Evolutionary conservation across 1,140 invertebrate genomes (phyloP).

Genomic region (Drosophila virilis): DNA sequence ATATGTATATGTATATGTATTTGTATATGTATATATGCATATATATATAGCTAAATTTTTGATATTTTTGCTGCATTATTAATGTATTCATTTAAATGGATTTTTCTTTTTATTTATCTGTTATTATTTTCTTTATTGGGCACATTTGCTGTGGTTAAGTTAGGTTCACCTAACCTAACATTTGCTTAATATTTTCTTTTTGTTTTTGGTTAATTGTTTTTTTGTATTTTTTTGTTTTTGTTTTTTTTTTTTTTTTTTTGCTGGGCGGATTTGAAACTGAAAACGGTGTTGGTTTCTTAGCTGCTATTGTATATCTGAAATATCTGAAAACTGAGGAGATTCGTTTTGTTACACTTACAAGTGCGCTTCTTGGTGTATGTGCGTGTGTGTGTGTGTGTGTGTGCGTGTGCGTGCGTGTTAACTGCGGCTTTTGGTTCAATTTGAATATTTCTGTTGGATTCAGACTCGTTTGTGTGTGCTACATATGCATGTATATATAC

Average conservation of each 20-base stretch:
- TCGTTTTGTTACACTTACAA: background rate
- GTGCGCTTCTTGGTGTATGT: background rate
- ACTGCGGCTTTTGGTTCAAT: slow-evolving; percentile 18
- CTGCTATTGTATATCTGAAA: slow-evolving; percentile 17
- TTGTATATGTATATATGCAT: slow-evolving; percentile 40
- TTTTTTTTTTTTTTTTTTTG: slow-evolving; percentile 18
- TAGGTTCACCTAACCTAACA: background rate
- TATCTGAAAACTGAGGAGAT: slow-evolving; percentile 35
- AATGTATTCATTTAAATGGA: slow-evolving; percentile 20
- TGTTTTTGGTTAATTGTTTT: slow-evolving; percentile 18
- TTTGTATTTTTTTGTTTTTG: slow-evolving; percentile 3
- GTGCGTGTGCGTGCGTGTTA: slow-evolving; percentile 17
- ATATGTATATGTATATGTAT: slow-evolving; percentile 37
- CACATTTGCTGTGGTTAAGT: slow-evolving; percentile 10
- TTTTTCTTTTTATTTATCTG: slow-evolving; percentile 1
- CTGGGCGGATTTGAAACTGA: slow-evolving; percentile 65
- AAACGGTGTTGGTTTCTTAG: slow-evolving; percentile 44
- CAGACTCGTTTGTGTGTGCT: slow-evolving; percentile 8
- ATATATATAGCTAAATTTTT: slow-evolving; percentile 49
- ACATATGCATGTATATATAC: background rate
- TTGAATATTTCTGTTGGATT: slow-evolving; percentile 5
- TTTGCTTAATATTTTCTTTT: slow-evolving; percentile 29
- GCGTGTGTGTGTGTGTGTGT: slow-evolving; percentile 10
- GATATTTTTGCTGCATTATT: slow-evolving; percentile 60
- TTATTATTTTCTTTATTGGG: slow-evolving; percentile 9